Evolutionary conservation across 2,113 vertebrate genomes (phyloP), one percentile per base, ranked within the genome.

Genomic region (Garra rufa): DNA sequence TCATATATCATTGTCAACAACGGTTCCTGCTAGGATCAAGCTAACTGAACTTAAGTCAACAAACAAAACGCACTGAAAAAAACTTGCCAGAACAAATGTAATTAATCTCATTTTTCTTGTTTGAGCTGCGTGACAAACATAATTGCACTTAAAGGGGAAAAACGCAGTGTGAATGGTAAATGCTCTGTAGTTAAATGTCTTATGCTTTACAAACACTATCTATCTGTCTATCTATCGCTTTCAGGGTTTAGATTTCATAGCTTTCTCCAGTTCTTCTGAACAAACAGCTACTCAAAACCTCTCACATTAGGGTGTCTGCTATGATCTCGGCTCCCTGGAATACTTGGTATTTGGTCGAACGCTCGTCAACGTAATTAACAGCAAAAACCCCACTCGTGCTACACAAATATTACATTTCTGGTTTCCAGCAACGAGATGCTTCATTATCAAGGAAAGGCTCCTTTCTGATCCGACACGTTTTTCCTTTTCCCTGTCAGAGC

Each of bases 391-490:
- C 65, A 69, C 46, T 52, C 44, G 24, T 10, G 30, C 65, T 38
- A 52, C 65, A 63, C 19, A 70, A 50, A 41, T 52, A 21, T 19
- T 11, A 70, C 10, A 70, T 55, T 70, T 82, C 46, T 82, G 48
- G 63, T 70, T 82, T 57, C 74, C 46, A 24, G 21, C 21, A n/a
- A 81, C 11, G 43, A 83, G 17, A 79, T 74, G 30, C 69, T 83
- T 76, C 83, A 85, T 88, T 83, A 87, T 86, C 83, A 9, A 52
- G 77, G 28, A 44, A 63, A 63, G 57, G 61, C 15, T 9, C 26
- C 70, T 74, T 82, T 82, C 17, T 52, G 76, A 41, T 88, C 50
- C 61, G n/a, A 19, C 63, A 75, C 41, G 48, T 50, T 34, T 52
- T 48, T 26, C 78, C 21, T 86, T 84, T 77, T 73, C 82, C 44